phyloP scores from a whole-genome alignment of 1,140 invertebrate species.

The Hycleus cichorii region DNA sequence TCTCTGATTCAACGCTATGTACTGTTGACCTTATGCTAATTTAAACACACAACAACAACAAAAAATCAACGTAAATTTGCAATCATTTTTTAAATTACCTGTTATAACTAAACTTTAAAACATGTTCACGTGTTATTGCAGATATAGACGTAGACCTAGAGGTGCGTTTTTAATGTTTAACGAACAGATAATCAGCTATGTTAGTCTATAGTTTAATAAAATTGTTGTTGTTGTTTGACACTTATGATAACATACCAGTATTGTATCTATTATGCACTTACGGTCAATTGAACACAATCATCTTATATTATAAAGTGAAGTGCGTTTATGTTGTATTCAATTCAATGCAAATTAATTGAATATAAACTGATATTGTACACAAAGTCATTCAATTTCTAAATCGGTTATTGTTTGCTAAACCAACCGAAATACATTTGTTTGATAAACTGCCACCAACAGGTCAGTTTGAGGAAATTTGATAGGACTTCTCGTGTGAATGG shows the following conservation, averaged over 20 bases:
- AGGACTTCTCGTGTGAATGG: no score
- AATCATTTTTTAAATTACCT: no score
- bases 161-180: no score
- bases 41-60: no score
- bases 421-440: constrained; percentile 12
- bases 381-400: constrained; percentile 27
- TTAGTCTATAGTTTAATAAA: constrained; percentile 17
- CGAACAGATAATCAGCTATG: constrained; percentile 13
- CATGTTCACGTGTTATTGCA: no score
- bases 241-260: constrained; percentile 24
- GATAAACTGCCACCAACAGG: no score
- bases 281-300: constrained; percentile 24
- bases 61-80: no score
- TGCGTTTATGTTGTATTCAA: constrained; percentile 19
- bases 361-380: constrained; percentile 10
- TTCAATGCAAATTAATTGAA: constrained; percentile 32
- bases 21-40: no score
- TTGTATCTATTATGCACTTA: constrained; percentile 22
- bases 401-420: constrained; percentile 28
- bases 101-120: no score
- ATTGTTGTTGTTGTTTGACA: constrained; percentile 21
- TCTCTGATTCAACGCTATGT: no score
- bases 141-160: no score
- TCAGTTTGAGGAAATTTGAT: no score
- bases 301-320: constrained; percentile 8